Evolutionary conservation across 2,888 invertebrate species (phyloP), one percentile per base, ranked within the genome.

Genomic region (Stegana nigrithorax): DNA sequence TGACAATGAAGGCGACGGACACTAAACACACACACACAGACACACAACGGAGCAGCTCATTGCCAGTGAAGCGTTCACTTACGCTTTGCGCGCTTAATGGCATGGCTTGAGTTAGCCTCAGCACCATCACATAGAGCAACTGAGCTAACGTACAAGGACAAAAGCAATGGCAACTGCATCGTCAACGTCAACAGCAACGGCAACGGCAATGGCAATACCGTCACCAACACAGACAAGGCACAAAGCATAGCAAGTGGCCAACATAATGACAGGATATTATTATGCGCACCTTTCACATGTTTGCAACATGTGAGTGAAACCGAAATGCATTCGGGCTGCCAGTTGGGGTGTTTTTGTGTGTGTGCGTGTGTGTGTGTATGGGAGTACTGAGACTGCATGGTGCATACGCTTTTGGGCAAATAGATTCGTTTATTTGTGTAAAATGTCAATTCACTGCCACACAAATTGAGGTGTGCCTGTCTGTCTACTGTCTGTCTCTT

Each of bases 281-380:
- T 72, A 72, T 79, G 79, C 10, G 75, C 75, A 79, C 78, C 79
- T 77, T 76, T 73, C 75, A 73, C 73, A 80, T 76, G 76, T 80
- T 78, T 73, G 66, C 72, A 73, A 73, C 78, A 76, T 75, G 78
- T 78, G 80, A 80, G 17, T n/a, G 39, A 5, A 39, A 14, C n/a
- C n/a, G 32, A 10, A 12, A 39, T 39, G 39, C 39, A 39, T 5
- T 39, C 39, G 39, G n/a, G n/a, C 10, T 39, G 39, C 39, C 14
- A 17, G n/a, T 39, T 12, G 6, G n/a, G n/a, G 50, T 10, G n/a
- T 26, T 42, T 26, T 12, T 44, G 25, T 42, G 1, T 58, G 58
- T 58, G 44, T 42, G 27, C 25, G 5, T 58, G 32, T 27, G 25
- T 26, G 2, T 56, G 2, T 7, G 14, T 10, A 8, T n/a, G n/a